Base-by-base conservation (phyloP, 2,113 vertebrate genomes). In the Phycodurus eques region DNA sequence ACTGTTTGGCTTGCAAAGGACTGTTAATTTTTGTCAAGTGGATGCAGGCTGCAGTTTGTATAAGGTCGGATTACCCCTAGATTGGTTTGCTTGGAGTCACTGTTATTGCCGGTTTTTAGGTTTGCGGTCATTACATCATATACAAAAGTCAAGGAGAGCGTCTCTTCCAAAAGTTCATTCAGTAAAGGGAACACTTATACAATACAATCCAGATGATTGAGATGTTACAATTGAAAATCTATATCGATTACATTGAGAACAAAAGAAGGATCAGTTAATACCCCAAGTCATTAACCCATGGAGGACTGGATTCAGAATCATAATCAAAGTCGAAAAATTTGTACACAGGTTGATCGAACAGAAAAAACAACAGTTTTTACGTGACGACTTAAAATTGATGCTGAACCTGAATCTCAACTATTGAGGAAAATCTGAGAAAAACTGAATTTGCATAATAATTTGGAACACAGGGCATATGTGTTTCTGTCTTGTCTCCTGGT, bases 1-100 rank as follows among this genome's bases (percentile, higher is more conserved):
- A 20, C n/a, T 46, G n/a, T 66, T 66, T 47, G n/a, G 43, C 44
- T 61, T 35, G 22, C 22, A 31, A 13, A 59, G 22, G 56, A 31
- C 56, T 35, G 31, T 35, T 65, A 73, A 79, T 80, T 67, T 57
- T 68, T 70, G 65, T 83, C 69, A 77, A 80, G 65, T 31, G 67
- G 64, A 69, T 75, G 64, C 59, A 69, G 72, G 15, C 72, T 0
- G 14, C 42, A 67, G 59, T 72, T 75, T 39, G 70, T 39, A 71
- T 70, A 70, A 49, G 70, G 59, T 19, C 12, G 56, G 67, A 66
- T 78, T 85, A 78, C 61, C 10, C 67, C 66, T 22, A 56, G 51
- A 77, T 80, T 72, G 61, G 63, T 60, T 82, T 56, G 43, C 53
- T 61, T 44, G 68, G 10, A 74, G 49, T 69, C 53, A 49, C 66